A percentile compares a stretch with the other conserved stretches of the same genome.
phyloP scores from a whole-genome alignment of 2,888 invertebrate genomes.

The Protodeltote pygarga region DNA sequence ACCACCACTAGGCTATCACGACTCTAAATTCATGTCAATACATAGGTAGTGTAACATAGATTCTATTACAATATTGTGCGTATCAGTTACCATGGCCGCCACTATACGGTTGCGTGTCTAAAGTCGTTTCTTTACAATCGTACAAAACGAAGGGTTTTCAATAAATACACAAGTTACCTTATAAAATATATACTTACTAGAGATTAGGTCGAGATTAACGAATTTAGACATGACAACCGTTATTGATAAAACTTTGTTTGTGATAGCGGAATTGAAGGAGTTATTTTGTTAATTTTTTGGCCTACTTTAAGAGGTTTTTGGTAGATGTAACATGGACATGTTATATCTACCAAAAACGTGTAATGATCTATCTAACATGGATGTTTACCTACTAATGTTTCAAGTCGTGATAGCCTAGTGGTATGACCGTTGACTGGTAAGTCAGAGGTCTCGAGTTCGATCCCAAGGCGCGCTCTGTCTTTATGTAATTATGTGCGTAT shows the following conservation, averaged over 20 bases:
- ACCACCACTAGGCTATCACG: no score
- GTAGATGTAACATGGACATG: no score
- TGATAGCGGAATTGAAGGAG: conserved; percentile 18
- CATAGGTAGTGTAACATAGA: conserved; percentile 30
- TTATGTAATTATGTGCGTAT: no score
- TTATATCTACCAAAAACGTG: no score
- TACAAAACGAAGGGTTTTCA: conserved; percentile 82
- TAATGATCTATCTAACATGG: no score
- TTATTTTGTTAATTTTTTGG: conserved; percentile 4
- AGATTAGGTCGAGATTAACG: conserved; percentile 73
- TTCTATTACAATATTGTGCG: conserved; percentile 45
- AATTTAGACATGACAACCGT: conserved; percentile 66
- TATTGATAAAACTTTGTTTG: conserved; percentile 69
- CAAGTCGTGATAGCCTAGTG: no score
- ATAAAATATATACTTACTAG: conserved; percentile 53
- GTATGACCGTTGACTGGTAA: no score
- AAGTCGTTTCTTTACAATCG: conserved; percentile 85
- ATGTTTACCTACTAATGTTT: no score
- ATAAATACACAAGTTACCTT: conserved; percentile 74
- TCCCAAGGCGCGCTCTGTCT: no score
- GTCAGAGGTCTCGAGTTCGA: no score
- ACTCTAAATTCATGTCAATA: no score
- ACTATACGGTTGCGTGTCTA: conserved; percentile 78
- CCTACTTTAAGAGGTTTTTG: no score
- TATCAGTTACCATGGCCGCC: conserved; percentile 59